Evolutionary conservation across 2,113 vertebrate genomes (phyloP).

Genomic region (Anolis sagrei): DNA sequence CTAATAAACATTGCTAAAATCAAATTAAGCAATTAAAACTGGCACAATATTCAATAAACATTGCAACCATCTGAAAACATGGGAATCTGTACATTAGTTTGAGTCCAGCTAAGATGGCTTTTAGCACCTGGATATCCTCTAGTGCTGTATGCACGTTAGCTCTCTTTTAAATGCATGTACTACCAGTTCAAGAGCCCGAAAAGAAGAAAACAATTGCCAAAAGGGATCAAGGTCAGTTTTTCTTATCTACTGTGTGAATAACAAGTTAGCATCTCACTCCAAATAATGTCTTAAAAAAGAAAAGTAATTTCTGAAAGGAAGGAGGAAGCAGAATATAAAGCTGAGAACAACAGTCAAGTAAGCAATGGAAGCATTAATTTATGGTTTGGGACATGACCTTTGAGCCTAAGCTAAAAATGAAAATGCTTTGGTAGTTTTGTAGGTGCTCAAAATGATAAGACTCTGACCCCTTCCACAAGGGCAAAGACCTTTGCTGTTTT

Average conservation of each 20-base stretch:
- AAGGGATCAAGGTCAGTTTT: neutral
- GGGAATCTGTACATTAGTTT: neutral
- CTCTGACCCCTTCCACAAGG: slow-evolving; percentile 12
- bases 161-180: neutral
- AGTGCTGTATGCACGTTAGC: neutral
- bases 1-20: too few relatives aligned
- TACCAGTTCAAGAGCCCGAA: neutral
- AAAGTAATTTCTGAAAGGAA: neutral
- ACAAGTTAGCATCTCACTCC: neutral
- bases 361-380: slow-evolving; percentile 1
- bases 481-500: neutral
- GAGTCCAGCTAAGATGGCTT: neutral
- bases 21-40: too few relatives aligned
- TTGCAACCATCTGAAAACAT: too few relatives aligned
- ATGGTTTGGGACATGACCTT: slow-evolving; percentile 24
- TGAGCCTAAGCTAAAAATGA: slow-evolving; percentile 12
- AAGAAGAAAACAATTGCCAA: neutral
- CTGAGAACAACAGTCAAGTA: slow-evolving; percentile 9
- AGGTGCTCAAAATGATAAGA: neutral
- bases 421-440: slow-evolving; percentile 25
- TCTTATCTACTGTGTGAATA: neutral
- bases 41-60: too few relatives aligned
- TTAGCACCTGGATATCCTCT: neutral
- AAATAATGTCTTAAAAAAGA: neutral
- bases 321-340: neutral